Base-by-base conservation (phyloP, 2,888 invertebrate species). In the Cyclophora punctaria region DNA sequence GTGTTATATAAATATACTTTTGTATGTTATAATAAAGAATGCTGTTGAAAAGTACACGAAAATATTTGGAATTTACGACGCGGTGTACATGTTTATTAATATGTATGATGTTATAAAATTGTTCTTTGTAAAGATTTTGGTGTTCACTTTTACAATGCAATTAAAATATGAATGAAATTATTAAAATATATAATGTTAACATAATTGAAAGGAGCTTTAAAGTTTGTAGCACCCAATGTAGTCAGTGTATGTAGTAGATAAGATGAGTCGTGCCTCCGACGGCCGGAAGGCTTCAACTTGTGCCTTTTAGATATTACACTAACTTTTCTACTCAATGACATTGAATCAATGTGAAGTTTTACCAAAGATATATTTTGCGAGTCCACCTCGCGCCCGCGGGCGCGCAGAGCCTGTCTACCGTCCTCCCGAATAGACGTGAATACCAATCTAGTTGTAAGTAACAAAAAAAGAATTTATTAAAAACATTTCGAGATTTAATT, bases 401-500 rank as follows among this genome's bases (percentile, higher is more conserved):
- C 20, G 7, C 5, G n/a, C 49, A 37, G 47, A 35, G 45, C 47
- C 48, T 50, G 42, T 20, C n/a, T n/a, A 71, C 72, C 73, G 71
- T 73, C 73, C 75, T 69, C 64, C 73, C 69, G 65, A 67, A 60
- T 62, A 66, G 63, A 70, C 66, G 76, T 73, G 74, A 79, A 78
- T 80, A 82, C 82, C 79, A 77, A 78, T 75, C 56, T 83, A 83
- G 80, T 69, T 59, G 56, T 83, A 84, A 83, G 82, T 62, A 66
- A 73, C 79, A 66, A 63, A 64, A 68, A 71, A 77, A 69, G 82
- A 85, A 83, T 83, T 85, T 83, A 84, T 77, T 75, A 67, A 37
- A 20, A 78, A 73, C 70, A 73, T 76, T 78, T 80, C 78, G 87
- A 88, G 87, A 87, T 86, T 85, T 86, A 82, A 76, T 80, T 75